Evolutionary conservation across 2,113 vertebrate species (phyloP), one percentile per base, ranked within the genome.

Genomic region (Marcusenius ussheri): DNA sequence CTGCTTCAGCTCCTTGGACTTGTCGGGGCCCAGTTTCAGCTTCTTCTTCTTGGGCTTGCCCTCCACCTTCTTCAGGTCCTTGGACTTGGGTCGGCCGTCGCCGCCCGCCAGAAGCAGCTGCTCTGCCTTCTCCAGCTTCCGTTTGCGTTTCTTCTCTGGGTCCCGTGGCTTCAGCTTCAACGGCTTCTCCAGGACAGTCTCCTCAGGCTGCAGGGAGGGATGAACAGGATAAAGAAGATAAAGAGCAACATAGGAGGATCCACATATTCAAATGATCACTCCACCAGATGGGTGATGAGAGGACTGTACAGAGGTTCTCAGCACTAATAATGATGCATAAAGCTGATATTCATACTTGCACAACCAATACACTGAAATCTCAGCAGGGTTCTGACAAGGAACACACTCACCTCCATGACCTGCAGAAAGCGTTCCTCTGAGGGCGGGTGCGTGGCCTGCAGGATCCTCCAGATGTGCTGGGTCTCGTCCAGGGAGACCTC

Each of bases 401-500:
- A 58, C 80, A 89, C 87, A 35, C 91, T 24, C 95, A 99, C 98
- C 97, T 99, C 98, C 97, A 99, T 96, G 92, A 98, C 96, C 91
- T 99, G 98, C 91, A 99, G 96, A 92, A 99, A 99, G 90, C 97
- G 95, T 46, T 99, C 98, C 93, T 99, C 98, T 13, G 98, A 98
- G 7, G 98, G 98, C 3, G 98, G 98, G 89, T 99, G 98, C 0
- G 98, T 99, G 91, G 98, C 98, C 93, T 99, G 98, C 62, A 99
- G 95, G 93, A 99, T 99, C 93, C 98, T 93, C 98, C 98, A 99
- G 95, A 99, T 99, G 93, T 99, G 98, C 91, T 99, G 98, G 8
- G 98, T 99, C 94, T 99, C 98, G 92, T 99, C 98, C 92, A 99
- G 95, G 10, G 98, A 99, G 0, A 99, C 98, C 93, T 99, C 98